Evolutionary conservation across 2,113 vertebrate genomes (phyloP).

Genomic region (Apistogramma diplotaenia): DNA sequence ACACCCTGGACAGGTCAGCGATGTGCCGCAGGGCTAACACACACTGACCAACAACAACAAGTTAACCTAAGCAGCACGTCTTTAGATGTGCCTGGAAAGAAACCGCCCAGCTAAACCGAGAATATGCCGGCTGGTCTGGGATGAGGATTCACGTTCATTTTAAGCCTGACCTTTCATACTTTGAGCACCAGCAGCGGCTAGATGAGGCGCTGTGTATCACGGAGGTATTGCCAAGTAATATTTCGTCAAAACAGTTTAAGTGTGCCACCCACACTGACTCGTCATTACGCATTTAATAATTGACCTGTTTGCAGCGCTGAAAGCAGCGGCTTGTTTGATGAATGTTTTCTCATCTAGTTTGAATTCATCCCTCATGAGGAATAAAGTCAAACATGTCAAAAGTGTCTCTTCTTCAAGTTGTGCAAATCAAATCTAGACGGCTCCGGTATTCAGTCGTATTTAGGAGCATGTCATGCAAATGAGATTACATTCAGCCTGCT

Average conservation of each 20-base stretch:
- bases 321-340: background rate
- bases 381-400: background rate
- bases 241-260: background rate
- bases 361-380: background rate
- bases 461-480: background rate
- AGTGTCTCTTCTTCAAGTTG: background rate
- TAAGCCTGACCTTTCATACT: background rate
- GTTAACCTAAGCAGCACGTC: background rate
- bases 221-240: background rate
- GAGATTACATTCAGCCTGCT: background rate
- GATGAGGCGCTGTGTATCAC: background rate
- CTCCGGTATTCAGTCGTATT: background rate
- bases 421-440: background rate
- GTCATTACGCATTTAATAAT: background rate
- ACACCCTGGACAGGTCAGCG: background rate
- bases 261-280: background rate
- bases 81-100: background rate
- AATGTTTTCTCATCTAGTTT: background rate
- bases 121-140: background rate
- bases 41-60: background rate
- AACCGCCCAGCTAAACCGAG: background rate
- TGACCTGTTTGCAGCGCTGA: background rate
- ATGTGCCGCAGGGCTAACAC: background rate
- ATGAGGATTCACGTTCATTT: background rate
- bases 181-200: background rate